Conservation (phyloP, 2,113 vertebrate genomes). For the Mandrillus leucophaeus region DNA sequence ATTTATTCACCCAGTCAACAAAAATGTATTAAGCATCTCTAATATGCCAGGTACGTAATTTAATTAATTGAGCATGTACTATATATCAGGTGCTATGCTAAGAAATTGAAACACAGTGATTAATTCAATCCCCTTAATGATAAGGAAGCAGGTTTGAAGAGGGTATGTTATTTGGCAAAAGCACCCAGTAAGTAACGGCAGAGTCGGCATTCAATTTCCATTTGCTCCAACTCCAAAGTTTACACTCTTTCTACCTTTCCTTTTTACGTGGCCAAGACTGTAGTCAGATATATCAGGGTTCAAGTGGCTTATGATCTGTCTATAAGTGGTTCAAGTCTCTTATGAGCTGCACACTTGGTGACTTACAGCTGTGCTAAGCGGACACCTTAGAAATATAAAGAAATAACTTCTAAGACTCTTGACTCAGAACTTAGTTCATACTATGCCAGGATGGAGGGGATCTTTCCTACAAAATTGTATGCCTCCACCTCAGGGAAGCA, state of each 20-base stretch:
- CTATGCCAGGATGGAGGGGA: conserved; percentile 5
- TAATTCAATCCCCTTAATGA: neutral
- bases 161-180: neutral
- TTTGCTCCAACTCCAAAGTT: neutral
- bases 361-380: conserved; percentile 32
- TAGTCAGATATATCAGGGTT: neutral
- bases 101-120: neutral
- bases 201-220: neutral
- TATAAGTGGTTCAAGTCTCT: too few relatives aligned
- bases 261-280: neutral
- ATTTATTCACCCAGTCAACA: neutral
- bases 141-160: neutral
- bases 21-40: neutral
- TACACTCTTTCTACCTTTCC: neutral
- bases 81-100: neutral
- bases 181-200: neutral
- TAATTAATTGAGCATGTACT: neutral
- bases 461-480: neutral
- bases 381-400: conserved; percentile 21
- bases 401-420: conserved; percentile 59
- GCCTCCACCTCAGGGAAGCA: neutral
- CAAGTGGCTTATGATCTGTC: neutral
- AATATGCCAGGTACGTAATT: neutral
- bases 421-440: conserved; percentile 54
- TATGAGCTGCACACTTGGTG: neutral